phyloP scores from a whole-genome alignment of 2,888 invertebrate genomes.

The Sepioteuthis lessoniana region DNA sequence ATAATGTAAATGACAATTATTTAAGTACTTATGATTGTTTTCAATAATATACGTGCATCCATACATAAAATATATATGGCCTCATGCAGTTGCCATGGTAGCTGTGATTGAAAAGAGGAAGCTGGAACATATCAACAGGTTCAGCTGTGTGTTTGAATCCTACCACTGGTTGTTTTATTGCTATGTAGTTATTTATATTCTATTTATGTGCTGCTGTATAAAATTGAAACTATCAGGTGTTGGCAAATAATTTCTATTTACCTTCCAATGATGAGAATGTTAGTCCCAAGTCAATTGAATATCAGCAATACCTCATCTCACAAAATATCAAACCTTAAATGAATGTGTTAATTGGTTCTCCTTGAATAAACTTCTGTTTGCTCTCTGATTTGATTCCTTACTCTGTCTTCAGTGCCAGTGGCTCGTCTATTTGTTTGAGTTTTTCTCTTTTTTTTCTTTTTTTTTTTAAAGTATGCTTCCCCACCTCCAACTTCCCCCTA shows the following conservation, averaged over 20 bases:
- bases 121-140: background rate
- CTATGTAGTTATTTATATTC: background rate
- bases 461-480: background rate
- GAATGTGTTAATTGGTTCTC: constrained; percentile 17
- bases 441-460: background rate
- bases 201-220: background rate
- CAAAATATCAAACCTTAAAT: constrained; percentile 12
- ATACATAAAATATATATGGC: background rate
- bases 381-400: background rate
- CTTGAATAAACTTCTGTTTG: constrained; percentile 33
- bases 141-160: background rate
- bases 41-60: background rate
- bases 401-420: constrained; percentile 10
- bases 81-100: background rate
- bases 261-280: background rate
- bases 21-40: background rate
- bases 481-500: background rate
- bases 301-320: constrained; percentile 33
- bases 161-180: background rate
- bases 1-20: background rate
- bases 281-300: constrained; percentile 6
- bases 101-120: background rate
- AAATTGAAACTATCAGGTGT: background rate
- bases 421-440: background rate
- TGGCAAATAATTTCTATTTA: background rate